Evolutionary conservation across 2,113 vertebrate species (phyloP).

Genomic region (Labeo catla): DNA sequence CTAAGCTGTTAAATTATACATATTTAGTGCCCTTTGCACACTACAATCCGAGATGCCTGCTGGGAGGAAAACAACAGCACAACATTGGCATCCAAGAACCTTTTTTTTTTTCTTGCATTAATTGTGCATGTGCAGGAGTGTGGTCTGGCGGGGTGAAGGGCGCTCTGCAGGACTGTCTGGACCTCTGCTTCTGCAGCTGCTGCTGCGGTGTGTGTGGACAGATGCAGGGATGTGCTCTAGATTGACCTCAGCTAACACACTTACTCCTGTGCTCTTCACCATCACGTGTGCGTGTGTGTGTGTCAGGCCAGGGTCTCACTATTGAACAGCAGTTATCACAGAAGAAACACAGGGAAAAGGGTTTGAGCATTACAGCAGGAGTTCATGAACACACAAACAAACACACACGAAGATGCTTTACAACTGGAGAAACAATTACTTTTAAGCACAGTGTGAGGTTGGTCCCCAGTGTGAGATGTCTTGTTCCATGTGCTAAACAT

Average conservation of each 20-base stretch:
- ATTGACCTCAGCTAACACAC: conserved; percentile 7
- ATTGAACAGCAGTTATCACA: conserved; percentile 25
- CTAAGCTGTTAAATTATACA: not conserved
- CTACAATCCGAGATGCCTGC: not conserved
- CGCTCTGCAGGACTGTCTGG: not conserved
- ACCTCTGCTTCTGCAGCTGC: not conserved
- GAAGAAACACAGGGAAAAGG: not conserved
- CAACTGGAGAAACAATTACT: conserved; percentile 39
- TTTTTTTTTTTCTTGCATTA: not conserved
- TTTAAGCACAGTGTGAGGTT: conserved; percentile 20
- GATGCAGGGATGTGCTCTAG: not conserved
- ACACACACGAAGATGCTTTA: conserved; percentile 27
- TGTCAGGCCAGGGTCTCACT: not conserved
- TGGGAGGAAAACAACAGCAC: not conserved
- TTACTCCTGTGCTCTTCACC: not conserved
- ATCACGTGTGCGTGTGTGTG: not conserved
- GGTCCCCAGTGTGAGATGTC: conserved; percentile 2
- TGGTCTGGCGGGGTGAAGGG: conserved; percentile 1
- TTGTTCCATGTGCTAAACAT: conserved; percentile 13
- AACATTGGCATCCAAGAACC: not conserved
- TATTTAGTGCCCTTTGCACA: not conserved
- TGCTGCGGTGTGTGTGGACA: not conserved
- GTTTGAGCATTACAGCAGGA: conserved; percentile 37
- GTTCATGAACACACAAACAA: conserved; percentile 30
- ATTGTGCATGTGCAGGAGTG: not conserved